Base-by-base conservation (phyloP, 2,113 vertebrate species). In the Phocoena phocoena region DNA sequence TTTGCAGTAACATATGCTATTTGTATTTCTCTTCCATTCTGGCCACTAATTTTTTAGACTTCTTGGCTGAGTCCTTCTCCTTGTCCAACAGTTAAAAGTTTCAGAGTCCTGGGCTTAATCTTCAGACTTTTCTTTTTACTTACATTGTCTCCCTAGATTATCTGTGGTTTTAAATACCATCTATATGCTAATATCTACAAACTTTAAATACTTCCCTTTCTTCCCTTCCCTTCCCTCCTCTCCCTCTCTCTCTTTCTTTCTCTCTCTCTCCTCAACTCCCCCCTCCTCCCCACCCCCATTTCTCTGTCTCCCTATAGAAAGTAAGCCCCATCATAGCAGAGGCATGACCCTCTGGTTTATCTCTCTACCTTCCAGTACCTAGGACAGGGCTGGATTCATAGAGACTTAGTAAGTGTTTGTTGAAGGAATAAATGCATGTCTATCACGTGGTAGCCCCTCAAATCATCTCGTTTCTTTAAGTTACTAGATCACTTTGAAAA, bases 401-500 rank as follows among this genome's bases (percentile, higher is more conserved):
- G 77, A 67, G 80, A 18, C 33, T 73, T 70, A 36, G 3, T 88
- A 70, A 88, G 33, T 71, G 28, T 88, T 88, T 83, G 14, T 68
- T 87, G 31, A 38, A 26, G 85, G 36, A 86, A 55, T 73, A 84
- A 76, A 60, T 71, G 26, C 33, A 41, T 84, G 28, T 74, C 31
- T 55, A 1, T 55, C 26, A 74, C n/a, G 68, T 44, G 58, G 41
- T 36, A 74, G 23, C 6, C 13, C 73, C 25, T 84, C 23, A 33
- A 53, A 47, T 21, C 2, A 58, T 36, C 53, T 80, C 26, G 23
- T 67, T 44, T 23, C 60, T 80, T 82, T 67, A 81, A 94, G 53
- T 36, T 95, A 71, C 36, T 88, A 55, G 82, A n/a, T 13, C 47
- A 79, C 77, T 83, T 93, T 91, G 20, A 82, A 93, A 82, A 82